Conservation (phyloP, 1,140 invertebrate species). For the Arion vulgaris region DNA sequence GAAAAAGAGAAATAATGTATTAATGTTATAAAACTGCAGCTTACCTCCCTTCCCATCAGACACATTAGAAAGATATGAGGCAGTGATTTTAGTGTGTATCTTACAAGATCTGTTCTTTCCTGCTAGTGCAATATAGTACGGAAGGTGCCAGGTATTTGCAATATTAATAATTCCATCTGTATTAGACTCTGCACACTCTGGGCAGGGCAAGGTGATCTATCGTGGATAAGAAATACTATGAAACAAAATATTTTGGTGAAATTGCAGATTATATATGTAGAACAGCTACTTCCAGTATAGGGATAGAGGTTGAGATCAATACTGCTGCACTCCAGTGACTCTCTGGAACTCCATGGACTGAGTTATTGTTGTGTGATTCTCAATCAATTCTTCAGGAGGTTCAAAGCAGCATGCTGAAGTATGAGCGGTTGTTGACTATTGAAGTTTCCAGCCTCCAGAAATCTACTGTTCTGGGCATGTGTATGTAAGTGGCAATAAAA, state of each 20-base stretch:
- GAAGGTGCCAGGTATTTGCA: slow-evolving; percentile 6
- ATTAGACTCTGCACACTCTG: slow-evolving; percentile 19
- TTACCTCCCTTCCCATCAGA: slow-evolving; percentile 11
- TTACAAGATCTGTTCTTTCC: slow-evolving; percentile 5
- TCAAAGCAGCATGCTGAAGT: too few species aligned
- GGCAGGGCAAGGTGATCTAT: slow-evolving; percentile 20
- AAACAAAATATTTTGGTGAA: background rate
- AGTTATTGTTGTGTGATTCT: too few species aligned
- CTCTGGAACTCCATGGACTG: too few species aligned
- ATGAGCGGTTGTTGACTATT: too few species aligned
- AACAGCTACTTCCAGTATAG: too few species aligned
- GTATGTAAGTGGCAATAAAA: too few species aligned
- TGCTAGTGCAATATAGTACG: slow-evolving; percentile 16
- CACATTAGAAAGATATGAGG: background rate
- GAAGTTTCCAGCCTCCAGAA: too few species aligned
- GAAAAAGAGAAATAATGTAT: too few species aligned
- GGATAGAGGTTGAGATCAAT: too few species aligned
- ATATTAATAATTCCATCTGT: slow-evolving; percentile 8
- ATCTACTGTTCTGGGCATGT: too few species aligned
- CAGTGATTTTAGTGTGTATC: background rate
- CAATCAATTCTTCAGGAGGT: too few species aligned
- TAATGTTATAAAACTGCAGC: background rate
- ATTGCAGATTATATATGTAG: background rate
- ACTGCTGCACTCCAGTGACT: too few species aligned
- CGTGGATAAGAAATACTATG: background rate